Evolutionary conservation across 2,888 invertebrate genomes (phyloP).

Genomic region (Epinotia nisella): DNA sequence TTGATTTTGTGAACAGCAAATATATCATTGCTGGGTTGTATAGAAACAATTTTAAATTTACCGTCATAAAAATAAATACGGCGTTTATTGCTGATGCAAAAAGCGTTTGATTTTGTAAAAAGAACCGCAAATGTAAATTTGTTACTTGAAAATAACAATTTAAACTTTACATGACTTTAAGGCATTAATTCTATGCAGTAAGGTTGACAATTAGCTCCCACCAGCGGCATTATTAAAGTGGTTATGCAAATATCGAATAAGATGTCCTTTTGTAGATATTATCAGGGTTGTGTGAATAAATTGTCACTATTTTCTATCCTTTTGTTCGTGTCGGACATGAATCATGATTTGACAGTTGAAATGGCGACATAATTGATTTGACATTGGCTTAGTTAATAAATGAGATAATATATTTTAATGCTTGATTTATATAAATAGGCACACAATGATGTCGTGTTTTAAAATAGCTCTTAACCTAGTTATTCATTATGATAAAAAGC

Average conservation of each 20-base stretch:
- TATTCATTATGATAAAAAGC: not conserved
- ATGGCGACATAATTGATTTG: conserved; percentile 24
- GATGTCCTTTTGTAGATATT: conserved; percentile 37
- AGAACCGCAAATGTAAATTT: not conserved
- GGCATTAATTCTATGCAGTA: not conserved
- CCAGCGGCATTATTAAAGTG: not conserved
- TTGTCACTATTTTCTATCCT: conserved; percentile 19
- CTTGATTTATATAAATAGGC: not conserved
- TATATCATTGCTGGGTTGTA: not conserved
- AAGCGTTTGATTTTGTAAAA: not conserved
- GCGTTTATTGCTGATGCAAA: not conserved
- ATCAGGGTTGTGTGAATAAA: conserved; percentile 33
- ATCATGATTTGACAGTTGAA: conserved; percentile 28
- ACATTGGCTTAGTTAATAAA: conserved; percentile 12
- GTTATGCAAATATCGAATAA: conserved; percentile 38
- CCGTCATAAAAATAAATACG: not conserved
- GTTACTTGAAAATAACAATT: not conserved
- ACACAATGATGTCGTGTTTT: not conserved
- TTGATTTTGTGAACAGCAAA: not conserved
- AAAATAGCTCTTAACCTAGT: not conserved
- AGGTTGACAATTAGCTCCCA: not conserved
- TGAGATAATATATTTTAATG: not conserved
- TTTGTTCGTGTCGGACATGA: conserved; percentile 26
- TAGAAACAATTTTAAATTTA: not conserved
- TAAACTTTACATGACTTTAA: not conserved